Percentiles rank a stretch among this genome's conserved stretches.
Conservation (phyloP, 2,113 vertebrate genomes). For the Gobius niger region DNA sequence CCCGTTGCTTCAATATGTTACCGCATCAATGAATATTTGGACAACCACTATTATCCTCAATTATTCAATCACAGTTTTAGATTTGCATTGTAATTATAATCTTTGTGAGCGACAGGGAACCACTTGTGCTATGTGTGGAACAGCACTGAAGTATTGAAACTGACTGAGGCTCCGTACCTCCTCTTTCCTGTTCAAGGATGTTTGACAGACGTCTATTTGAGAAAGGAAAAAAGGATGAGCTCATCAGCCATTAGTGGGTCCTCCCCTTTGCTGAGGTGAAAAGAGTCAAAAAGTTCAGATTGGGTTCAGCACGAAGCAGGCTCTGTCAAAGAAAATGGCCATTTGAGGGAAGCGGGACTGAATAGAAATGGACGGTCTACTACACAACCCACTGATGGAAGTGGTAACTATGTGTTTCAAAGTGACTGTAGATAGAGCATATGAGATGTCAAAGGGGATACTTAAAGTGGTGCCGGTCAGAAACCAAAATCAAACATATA, state of each 20-base stretch:
- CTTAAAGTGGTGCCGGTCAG: neutral
- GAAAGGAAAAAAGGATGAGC: conserved; percentile 31
- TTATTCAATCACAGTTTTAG: too few species aligned
- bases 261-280: conserved; percentile 17
- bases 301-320: conserved; percentile 15
- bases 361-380: neutral
- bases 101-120: conserved; percentile 5
- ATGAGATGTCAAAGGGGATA: neutral
- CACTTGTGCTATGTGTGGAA: neutral
- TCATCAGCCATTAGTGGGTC: conserved; percentile 31
- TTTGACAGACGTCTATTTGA: conserved; percentile 26
- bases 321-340: conserved; percentile 19
- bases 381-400: neutral
- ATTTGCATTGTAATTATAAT: conserved; percentile 46
- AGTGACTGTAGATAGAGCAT: neutral
- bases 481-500: neutral
- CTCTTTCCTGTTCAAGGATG: neutral
- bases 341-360: neutral
- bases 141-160: neutral
- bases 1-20: too few species aligned
- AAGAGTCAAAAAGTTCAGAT: conserved; percentile 2
- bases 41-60: too few species aligned
- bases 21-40: too few species aligned
- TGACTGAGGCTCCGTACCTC: neutral
- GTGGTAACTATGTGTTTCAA: neutral